Evolutionary conservation across 2,888 invertebrate genomes (phyloP), one percentile per base, ranked within the genome.

Genomic region (Lypha dubia): DNA sequence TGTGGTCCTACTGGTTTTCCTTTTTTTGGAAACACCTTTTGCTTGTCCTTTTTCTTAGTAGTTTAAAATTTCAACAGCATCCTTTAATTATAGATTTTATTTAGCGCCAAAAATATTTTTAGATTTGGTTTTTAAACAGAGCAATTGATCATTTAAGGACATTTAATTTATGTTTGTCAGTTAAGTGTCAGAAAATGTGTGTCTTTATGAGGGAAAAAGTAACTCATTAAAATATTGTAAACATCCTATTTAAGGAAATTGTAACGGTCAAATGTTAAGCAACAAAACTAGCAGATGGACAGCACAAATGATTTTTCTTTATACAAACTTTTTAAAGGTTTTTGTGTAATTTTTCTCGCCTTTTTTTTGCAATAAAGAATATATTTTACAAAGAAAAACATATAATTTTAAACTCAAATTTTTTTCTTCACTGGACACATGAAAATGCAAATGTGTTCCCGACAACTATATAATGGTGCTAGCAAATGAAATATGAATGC

Each of bases 251-350:
- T 56, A 56, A 15, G 32, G n/a, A 46, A 51, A 46, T 58, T 58
- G 32, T 73, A 82, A 76, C 71, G 82, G 82, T 77, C 71, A 71
- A 73, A 77, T 67, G 76, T 76, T 65, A 56, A 75, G 22, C n/a
- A 41, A 62, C 1, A 38, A 58, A 20, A 15, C 0, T 9, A 49
- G 20, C 13, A n/a, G 3, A 22, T 2, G 62, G 15, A 41, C 28
- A 15, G 49, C 9, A 49, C 17, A 6, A n/a, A n/a, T n/a, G n/a
- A n/a, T n/a, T n/a, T n/a, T n/a, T n/a, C n/a, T n/a, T n/a, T n/a
- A n/a, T n/a, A n/a, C n/a, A n/a, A n/a, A n/a, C n/a, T n/a, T n/a
- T n/a, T n/a, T n/a, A n/a, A n/a, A 44, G 7, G 28, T 28, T 28
- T 4, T 28, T 28, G 2, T 2, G 28, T 28, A 28, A 28, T 35